phyloP scores from a whole-genome alignment of 2,113 vertebrate species.

The Lophochroa leadbeateri region DNA sequence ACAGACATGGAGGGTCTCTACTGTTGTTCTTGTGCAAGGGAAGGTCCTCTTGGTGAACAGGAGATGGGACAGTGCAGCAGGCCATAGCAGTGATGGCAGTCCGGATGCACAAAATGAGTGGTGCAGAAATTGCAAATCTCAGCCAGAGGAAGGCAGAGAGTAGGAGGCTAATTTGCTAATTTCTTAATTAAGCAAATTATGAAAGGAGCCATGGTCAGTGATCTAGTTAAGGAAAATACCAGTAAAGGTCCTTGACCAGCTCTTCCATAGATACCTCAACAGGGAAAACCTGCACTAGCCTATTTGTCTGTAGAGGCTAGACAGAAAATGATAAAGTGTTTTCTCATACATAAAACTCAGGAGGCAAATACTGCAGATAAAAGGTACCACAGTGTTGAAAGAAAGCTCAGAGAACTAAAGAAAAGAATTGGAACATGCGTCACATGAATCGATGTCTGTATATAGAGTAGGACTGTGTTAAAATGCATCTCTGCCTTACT shows the following conservation, averaged over 20 bases:
- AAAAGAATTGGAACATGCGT: neutral
- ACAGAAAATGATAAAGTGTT: neutral
- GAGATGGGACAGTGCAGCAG: neutral
- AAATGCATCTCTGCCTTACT: neutral
- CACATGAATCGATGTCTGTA: neutral
- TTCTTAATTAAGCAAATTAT: neutral
- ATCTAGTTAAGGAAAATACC: neutral
- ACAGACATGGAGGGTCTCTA: neutral
- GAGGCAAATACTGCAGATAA: neutral
- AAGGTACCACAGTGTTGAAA: neutral
- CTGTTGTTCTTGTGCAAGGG: neutral
- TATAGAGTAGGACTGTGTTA: neutral
- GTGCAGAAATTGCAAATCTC: neutral
- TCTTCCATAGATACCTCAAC: neutral
- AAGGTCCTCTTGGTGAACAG: accelerated
- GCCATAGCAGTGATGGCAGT: accelerated
- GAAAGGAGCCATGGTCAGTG: neutral
- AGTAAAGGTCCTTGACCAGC: neutral
- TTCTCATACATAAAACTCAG: neutral
- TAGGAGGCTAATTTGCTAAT: neutral
- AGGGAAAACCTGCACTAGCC: neutral
- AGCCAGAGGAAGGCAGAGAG: neutral
- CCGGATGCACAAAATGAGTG: accelerated
- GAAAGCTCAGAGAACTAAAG: neutral
- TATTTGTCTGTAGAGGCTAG: neutral